Evolutionary conservation across 2,888 invertebrate species (phyloP).

Genomic region (Brachyptera risi): DNA sequence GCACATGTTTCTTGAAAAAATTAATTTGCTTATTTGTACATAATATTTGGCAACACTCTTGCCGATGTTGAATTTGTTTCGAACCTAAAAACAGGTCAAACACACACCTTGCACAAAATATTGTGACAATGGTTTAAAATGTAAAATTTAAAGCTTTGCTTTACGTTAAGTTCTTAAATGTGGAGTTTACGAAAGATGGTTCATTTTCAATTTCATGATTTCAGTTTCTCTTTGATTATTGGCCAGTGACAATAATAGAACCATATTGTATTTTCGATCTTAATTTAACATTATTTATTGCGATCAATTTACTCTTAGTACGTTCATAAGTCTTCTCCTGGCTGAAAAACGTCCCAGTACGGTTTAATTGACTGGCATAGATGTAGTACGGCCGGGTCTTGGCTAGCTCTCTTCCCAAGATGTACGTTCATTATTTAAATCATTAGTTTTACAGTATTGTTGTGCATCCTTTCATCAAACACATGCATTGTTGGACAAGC

Average conservation of each 20-base stretch:
- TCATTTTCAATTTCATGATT: background rate
- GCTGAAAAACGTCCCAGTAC: background rate
- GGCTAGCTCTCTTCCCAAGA: constrained; percentile 23
- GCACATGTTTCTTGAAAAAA: constrained; percentile 40
- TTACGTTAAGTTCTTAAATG: background rate
- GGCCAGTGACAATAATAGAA: background rate
- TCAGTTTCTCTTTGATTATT: background rate
- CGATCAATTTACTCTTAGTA: background rate
- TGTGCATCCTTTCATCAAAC: constrained; percentile 32
- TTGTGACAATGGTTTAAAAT: background rate
- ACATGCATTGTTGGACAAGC: constrained; percentile 35
- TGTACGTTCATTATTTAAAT: constrained; percentile 21
- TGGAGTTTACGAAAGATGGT: background rate
- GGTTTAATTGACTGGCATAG: constrained; percentile 3
- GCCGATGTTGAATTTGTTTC: constrained; percentile 3
- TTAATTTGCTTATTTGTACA: constrained; percentile 35
- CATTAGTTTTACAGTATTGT: background rate
- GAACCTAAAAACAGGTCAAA: background rate
- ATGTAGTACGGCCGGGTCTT: constrained; percentile 1
- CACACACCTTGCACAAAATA: background rate
- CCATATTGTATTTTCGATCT: background rate
- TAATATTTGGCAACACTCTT: background rate
- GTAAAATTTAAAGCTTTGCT: constrained; percentile 5
- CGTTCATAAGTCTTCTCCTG: background rate
- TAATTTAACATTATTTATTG: background rate